Conservation (phyloP, 53 echinoderm and acorn worm species). For the Apostichopus leukothele region DNA sequence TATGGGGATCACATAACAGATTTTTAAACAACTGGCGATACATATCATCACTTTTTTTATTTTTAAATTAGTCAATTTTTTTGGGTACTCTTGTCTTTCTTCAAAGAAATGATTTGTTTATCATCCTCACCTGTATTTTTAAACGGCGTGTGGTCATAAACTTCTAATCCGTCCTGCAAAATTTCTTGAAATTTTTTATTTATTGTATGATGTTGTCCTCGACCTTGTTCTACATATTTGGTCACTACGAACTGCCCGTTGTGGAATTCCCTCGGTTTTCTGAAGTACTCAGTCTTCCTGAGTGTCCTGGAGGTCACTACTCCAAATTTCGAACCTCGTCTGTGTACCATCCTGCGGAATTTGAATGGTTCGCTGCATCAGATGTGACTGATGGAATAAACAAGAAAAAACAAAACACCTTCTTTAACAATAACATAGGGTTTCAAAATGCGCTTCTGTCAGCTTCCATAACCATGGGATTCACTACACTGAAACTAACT, state of each 20-base stretch:
- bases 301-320: conserved; percentile 25
- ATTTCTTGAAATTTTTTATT: conserved; percentile 15
- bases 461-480: no score
- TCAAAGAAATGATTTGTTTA: no score
- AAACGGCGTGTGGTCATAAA: background rate
- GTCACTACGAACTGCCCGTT: conserved; percentile 10
- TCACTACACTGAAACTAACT: no score
- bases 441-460: no score
- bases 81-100: no score
- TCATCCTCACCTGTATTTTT: background rate
- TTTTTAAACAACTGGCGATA: no score
- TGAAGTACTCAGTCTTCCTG: background rate
- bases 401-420: background rate
- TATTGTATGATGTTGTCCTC: background rate
- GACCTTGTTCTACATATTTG: conserved; percentile 27
- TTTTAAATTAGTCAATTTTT: no score
- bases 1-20: no score
- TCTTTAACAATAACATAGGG: no score
- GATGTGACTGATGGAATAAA: background rate
- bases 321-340: conserved; percentile 23
- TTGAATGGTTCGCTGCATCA: background rate
- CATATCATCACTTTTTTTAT: no score
- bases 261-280: background rate
- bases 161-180: conserved; percentile 15
- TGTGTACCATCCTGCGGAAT: conserved; percentile 26